These are phyloP conservation scores for Chymomyza amoena DNA, from an alignment of 2,888 invertebrate genomes.

Conservation along the genomic window DNA sequence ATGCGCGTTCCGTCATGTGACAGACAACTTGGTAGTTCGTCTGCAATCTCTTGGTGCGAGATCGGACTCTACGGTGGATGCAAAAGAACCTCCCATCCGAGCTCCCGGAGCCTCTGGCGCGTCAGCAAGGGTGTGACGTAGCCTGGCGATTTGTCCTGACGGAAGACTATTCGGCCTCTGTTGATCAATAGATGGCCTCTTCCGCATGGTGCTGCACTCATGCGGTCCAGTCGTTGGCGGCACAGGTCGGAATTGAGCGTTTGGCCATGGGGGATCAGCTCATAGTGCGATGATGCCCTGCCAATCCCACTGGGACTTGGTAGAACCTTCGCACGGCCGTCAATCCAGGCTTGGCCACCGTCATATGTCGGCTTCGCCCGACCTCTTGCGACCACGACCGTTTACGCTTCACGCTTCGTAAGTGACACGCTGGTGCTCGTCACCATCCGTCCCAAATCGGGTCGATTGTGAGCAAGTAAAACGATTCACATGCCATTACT, in stretches of 20 bases:
- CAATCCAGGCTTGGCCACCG: slow-evolving; percentile 23
- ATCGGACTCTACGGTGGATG: slow-evolving; percentile 14
- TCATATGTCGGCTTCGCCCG: slow-evolving; percentile 8
- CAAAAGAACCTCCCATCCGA: slow-evolving; percentile 17
- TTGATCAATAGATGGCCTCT: slow-evolving; percentile 10
- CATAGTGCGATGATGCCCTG: slow-evolving; percentile 15
- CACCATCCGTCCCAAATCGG: slow-evolving; percentile 2
- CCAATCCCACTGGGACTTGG: slow-evolving; percentile 17
- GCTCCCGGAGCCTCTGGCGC: slow-evolving; percentile 15
- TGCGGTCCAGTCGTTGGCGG: slow-evolving; percentile 31
- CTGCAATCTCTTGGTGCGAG: slow-evolving; percentile 10
- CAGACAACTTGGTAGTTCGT: slow-evolving; percentile 7
- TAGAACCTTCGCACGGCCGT: slow-evolving; percentile 14
- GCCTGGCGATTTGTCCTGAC: slow-evolving; percentile 14
- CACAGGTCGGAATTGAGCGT: slow-evolving; percentile 27
- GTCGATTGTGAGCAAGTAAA: not conserved
- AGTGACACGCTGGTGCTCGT: not conserved
- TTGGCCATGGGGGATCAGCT: slow-evolving; percentile 19
- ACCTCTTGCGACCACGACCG: slow-evolving; percentile 15
- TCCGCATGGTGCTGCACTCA: slow-evolving; percentile 27
- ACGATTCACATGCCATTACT: not conserved
- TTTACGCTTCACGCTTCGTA: slow-evolving; percentile 8
- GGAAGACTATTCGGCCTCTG: slow-evolving; percentile 7
- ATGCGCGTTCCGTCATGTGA: not conserved
- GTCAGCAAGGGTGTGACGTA: slow-evolving; percentile 19